Percentiles rank a stretch among this genome's conserved stretches.
phyloP scores from a whole-genome alignment of 2,888 invertebrate genomes.

The Drosophila pseudotakahashii region DNA sequence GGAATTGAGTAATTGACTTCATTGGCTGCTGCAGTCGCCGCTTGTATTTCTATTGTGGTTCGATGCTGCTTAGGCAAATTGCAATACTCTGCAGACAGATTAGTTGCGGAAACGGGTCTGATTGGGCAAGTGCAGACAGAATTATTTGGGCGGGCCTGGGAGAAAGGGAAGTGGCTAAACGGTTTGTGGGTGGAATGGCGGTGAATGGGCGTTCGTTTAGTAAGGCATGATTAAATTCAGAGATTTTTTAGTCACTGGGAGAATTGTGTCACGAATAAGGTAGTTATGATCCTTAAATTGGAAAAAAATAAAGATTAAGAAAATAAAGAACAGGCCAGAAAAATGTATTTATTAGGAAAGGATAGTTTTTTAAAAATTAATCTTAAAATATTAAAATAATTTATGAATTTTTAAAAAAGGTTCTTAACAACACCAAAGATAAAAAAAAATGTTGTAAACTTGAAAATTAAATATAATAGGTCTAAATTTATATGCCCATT shows the following conservation, averaged over 20 bases:
- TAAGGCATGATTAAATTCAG: conserved; percentile 7
- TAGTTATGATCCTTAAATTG: neutral
- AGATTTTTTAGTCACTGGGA: neutral
- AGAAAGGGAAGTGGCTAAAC: conserved; percentile 24
- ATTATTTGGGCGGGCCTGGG: conserved; percentile 25
- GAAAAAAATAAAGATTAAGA: too few species aligned
- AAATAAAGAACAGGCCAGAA: too few species aligned
- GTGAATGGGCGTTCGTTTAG: conserved; percentile 8
- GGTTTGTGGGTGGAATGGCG: conserved; percentile 24
- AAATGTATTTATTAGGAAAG: too few species aligned
- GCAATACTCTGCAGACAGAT: conserved; percentile 41
- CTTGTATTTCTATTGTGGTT: conserved; percentile 3
- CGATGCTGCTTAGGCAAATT: conserved; percentile 38
- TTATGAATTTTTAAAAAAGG: too few species aligned
- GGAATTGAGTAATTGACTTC: conserved; percentile 72
- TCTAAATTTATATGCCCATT: too few species aligned
- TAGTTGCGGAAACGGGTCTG: conserved; percentile 38
- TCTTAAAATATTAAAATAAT: too few species aligned
- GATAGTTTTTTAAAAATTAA: too few species aligned
- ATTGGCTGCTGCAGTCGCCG: conserved; percentile 25
- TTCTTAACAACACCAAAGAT: too few species aligned
- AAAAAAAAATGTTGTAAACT: too few species aligned
- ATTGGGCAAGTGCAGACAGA: conserved; percentile 44
- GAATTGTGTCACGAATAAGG: neutral
- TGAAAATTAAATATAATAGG: too few species aligned